These are phyloP conservation scores for Ryuthela nishihirai DNA, from an alignment of 2,888 invertebrate species.

Conservation along the genomic window DNA sequence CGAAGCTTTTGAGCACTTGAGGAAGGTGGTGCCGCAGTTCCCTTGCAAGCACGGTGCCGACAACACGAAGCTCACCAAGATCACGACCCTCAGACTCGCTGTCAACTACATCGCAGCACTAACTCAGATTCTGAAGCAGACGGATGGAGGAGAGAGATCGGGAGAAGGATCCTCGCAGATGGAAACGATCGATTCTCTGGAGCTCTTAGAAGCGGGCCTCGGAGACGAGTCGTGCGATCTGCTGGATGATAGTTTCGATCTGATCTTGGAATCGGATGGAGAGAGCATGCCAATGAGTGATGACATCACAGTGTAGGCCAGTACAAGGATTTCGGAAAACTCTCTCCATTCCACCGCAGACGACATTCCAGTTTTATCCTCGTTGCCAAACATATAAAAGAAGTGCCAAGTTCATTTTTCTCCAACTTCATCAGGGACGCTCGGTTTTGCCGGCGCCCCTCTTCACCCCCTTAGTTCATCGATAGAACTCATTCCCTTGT, in stretches of 20 bases:
- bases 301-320: constrained; percentile 31
- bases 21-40: constrained; percentile 66
- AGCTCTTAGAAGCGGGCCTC: constrained; percentile 32
- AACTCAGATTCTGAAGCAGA: constrained; percentile 37
- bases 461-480: too few species aligned
- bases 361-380: too few species aligned
- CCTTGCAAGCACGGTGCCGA: constrained; percentile 39
- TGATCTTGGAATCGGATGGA: constrained; percentile 60
- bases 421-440: too few species aligned
- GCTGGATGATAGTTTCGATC: constrained; percentile 50
- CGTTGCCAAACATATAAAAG: too few species aligned
- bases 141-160: constrained; percentile 13
- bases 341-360: too few species aligned
- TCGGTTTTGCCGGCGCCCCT: too few species aligned
- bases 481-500: too few species aligned
- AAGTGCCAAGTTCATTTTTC: too few species aligned
- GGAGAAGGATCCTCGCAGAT: constrained; percentile 14
- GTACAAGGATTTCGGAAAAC: too few species aligned
- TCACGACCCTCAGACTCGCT: constrained; percentile 78
- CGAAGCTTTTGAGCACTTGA: constrained; percentile 76
- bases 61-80: constrained; percentile 70
- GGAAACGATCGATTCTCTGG: constrained; percentile 29
- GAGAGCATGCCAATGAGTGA: constrained; percentile 54
- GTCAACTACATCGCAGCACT: constrained; percentile 81
- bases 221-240: constrained; percentile 19